These are phyloP conservation scores for Chrysodeixis includens DNA, from an alignment of 2,888 invertebrate species.

Conservation along the genomic window DNA sequence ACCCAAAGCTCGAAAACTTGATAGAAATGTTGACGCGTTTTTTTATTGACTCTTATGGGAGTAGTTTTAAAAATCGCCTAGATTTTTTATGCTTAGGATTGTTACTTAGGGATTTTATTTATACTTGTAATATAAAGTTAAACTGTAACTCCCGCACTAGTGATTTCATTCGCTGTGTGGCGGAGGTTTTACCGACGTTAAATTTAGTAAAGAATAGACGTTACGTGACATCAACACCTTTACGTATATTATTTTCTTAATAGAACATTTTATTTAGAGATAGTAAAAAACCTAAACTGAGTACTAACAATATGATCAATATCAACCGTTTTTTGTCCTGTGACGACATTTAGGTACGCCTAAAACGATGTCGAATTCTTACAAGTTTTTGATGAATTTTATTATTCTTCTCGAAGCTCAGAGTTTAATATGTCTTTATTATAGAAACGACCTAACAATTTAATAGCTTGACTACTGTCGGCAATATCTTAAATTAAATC, in stretches of 20 bases:
- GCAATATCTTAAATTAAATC: neutral
- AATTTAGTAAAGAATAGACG: neutral
- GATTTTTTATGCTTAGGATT: no score
- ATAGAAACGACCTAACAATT: neutral
- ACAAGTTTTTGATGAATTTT: neutral
- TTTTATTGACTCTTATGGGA: no score
- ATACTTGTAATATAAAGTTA: no score
- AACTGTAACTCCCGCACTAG: no score
- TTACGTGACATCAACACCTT: neutral
- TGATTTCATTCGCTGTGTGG: neutral
- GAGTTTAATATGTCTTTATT: neutral
- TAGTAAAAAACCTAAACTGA: neutral
- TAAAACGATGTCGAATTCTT: neutral
- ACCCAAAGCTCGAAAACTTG: no score
- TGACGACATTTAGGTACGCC: neutral
- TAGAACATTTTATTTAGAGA: no score
- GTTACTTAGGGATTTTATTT: no score
- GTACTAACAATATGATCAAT: neutral
- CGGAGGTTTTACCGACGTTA: neutral
- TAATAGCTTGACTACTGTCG: neutral
- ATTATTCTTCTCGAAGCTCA: neutral
- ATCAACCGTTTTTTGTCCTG: neutral
- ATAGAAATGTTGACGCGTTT: no score
- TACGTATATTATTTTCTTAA: neutral
- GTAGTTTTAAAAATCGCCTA: no score